Evolutionary conservation across 30 jellyfish, hydroid and myxozoan genomes (phyloP), one percentile per base, ranked within the genome.

Genomic region (Turritopsis rubra): DNA sequence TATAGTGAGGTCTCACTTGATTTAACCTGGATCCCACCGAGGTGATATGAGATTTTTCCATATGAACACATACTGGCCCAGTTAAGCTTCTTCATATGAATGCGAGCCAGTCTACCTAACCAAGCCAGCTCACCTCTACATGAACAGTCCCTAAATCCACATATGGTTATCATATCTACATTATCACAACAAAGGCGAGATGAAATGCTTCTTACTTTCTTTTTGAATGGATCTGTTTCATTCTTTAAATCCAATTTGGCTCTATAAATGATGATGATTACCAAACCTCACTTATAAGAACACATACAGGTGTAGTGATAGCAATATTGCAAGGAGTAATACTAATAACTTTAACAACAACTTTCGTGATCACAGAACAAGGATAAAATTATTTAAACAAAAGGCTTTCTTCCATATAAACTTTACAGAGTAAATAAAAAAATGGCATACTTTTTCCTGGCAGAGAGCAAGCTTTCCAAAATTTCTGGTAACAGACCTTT

Each of bases 151-250:
- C 60, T 41, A 41, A 41, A n/a, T n/a, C n/a, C n/a, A n/a, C n/a
- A n/a, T n/a, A n/a, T n/a, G n/a, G n/a, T n/a, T n/a, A n/a, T n/a
- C n/a, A n/a, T n/a, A n/a, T n/a, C n/a, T n/a, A n/a, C n/a, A n/a
- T n/a, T n/a, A n/a, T n/a, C n/a, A n/a, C 5, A 41, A 13, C 60
- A 41, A 41, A 41, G 5, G 13, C 5, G 71, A 25, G 22, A 27
- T 13, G 74, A 24, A 72, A 25, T 18, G 30, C 28, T 9, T 41
- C 89, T 71, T 21, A 91, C 98, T 89, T 92, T 92, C 90, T 88
- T 88, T 78, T 92, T 92, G 82, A 92, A 92, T 81, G 96, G 96
- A 71, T 92, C 98, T 26, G 98, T 92, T 85, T 92, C 98, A 31
- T 81, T 83, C 66, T 92, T 92, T 87, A 92, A 83, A 54, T 92